phyloP scores from a whole-genome alignment of 2,113 vertebrate genomes.

The Trinectes maculatus region DNA sequence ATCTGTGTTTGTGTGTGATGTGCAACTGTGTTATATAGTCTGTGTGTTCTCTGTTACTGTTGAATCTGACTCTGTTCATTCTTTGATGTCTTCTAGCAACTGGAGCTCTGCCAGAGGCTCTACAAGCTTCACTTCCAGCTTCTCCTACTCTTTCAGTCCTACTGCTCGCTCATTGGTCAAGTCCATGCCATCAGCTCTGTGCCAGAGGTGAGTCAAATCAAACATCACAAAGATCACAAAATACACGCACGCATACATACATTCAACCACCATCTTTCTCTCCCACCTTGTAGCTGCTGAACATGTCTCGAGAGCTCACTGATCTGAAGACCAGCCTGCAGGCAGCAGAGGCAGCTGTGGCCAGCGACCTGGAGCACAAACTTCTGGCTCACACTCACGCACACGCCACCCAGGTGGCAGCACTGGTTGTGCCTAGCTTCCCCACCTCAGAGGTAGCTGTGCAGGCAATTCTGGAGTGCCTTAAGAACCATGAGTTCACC shows the following conservation, averaged over 20 bases:
- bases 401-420: slow-evolving; percentile 61
- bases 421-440: slow-evolving; percentile 84
- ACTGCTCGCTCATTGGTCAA: slow-evolving; percentile 98
- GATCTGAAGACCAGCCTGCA: slow-evolving; percentile 91
- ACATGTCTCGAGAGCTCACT: slow-evolving; percentile 98
- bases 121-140: slow-evolving; percentile 99
- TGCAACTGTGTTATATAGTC: not conserved
- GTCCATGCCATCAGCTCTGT: slow-evolving; percentile 95
- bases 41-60: not conserved
- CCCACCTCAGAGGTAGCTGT: slow-evolving; percentile 91
- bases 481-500: slow-evolving; percentile 93
- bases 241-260: slow-evolving; percentile 8
- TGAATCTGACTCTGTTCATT: slow-evolving; percentile 42
- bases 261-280: slow-evolving; percentile 5
- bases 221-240: not conserved
- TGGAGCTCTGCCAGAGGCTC: slow-evolving; percentile 97
- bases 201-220: slow-evolving; percentile 89
- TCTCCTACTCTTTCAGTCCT: slow-evolving; percentile 97
- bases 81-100: slow-evolving; percentile 83
- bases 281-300: slow-evolving; percentile 84
- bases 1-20: slow-evolving; percentile 8
- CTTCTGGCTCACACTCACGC: slow-evolving; percentile 80
- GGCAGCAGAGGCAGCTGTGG: slow-evolving; percentile 87
- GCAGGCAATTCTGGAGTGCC: slow-evolving; percentile 94
- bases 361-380: slow-evolving; percentile 82